Percentiles rank a stretch among this genome's conserved stretches.
Evolutionary conservation across 2,113 vertebrate species (phyloP).

Genomic region (Heloderma charlesbogerti): DNA sequence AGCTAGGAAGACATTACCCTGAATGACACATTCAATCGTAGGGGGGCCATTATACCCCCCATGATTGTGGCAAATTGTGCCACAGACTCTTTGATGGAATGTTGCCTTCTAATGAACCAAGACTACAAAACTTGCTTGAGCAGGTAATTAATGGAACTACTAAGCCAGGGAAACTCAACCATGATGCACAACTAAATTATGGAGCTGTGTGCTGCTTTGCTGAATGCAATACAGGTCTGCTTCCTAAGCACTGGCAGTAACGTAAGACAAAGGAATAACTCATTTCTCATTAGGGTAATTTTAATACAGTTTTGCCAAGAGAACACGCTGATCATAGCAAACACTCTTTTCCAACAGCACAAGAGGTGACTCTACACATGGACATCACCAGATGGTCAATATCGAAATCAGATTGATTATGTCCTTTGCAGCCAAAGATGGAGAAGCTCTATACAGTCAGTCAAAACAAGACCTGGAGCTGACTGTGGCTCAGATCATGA

Average conservation of each 20-base stretch:
- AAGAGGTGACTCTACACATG: too few species aligned
- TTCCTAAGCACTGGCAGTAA: constrained; percentile 11
- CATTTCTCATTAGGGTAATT: neutral
- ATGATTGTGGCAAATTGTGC: neutral
- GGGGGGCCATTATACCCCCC: constrained; percentile 44
- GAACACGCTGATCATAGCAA: too few species aligned
- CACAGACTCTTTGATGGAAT: constrained; percentile 39
- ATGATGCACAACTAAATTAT: constrained; percentile 6
- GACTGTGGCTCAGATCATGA: too few species aligned
- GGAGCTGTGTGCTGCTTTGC: neutral
- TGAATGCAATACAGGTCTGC: neutral
- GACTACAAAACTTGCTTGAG: constrained; percentile 49
- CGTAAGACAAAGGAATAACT: neutral
- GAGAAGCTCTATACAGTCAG: too few species aligned
- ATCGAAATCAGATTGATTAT: too few species aligned
- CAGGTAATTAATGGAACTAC: constrained; percentile 33
- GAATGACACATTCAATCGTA: constrained; percentile 50
- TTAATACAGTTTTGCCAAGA: too few species aligned
- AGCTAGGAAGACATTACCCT: constrained; percentile 37
- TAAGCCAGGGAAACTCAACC: constrained; percentile 33
- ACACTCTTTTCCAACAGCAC: too few species aligned
- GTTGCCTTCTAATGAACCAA: constrained; percentile 47
- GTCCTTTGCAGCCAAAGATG: too few species aligned
- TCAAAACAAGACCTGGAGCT: too few species aligned
- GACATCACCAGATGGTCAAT: too few species aligned